Conservation (phyloP, 2,113 vertebrate genomes). For the Pandion haliaetus region DNA sequence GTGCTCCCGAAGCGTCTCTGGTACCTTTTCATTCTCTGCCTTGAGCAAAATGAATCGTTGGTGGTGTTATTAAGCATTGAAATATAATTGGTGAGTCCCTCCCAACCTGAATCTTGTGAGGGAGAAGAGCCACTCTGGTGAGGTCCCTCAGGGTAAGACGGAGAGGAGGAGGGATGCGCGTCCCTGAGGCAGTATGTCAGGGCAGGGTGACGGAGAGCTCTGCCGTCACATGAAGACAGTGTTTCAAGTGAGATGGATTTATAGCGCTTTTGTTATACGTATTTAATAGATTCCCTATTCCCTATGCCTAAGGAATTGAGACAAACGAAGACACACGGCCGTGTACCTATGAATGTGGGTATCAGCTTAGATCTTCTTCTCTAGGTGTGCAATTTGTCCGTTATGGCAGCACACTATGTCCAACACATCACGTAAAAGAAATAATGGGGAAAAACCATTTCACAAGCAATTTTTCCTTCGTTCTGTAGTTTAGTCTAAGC, state of each 20-base stretch:
- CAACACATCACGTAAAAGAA: neutral
- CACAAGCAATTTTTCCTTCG: neutral
- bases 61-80: neutral
- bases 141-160: no score
- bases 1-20: neutral
- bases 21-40: neutral
- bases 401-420: fast-evolving
- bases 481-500: neutral
- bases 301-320: neutral
- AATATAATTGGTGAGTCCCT: neutral
- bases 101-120: neutral
- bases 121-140: no score
- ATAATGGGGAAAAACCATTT: neutral
- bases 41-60: neutral
- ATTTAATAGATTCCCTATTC: neutral
- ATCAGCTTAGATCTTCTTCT: neutral
- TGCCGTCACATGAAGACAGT: neutral
- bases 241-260: neutral
- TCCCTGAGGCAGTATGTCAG: neutral
- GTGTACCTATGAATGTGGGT: fast-evolving
- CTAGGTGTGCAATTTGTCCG: neutral
- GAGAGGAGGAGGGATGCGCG: neutral
- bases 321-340: neutral
- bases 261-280: neutral
- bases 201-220: neutral